Base-by-base conservation (phyloP, 1,140 invertebrate species). In the Aporrectodea caliginosa region DNA sequence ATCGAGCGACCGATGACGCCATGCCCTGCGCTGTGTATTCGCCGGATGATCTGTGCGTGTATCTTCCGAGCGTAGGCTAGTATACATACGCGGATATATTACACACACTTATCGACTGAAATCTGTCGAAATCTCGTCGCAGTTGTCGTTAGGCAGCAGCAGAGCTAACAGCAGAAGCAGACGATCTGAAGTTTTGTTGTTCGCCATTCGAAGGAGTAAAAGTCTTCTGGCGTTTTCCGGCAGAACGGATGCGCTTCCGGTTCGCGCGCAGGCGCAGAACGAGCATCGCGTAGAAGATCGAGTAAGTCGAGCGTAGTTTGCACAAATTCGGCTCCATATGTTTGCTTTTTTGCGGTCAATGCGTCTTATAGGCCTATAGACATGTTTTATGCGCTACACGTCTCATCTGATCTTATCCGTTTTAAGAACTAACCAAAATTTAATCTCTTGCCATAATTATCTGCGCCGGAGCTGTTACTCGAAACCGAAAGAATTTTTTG, bases 231-330 rank as follows among this genome's bases (percentile, higher is more conserved):
- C 16, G 31, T 1, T 34, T 34, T 31, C 32, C 35, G 0, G 43
- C 22, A 6, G 43, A 58, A 6, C 43, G 43, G 22, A 58, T 58
- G 6, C 43, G 43, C 43, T 33, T 31, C 29, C 32, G 69, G 33
- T 30, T 33, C 27, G 31, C 72, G 16, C 75, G 74, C 12, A 81
- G 77, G 22, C 78, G 71, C 1, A 74, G n/a, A n/a, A 81, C 30
- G 2, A 81, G 76, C 71, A 81, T 69, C 29, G 80, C 31, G 68
- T 81, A 81, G 16, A 81, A 35, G 22, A 79, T 33, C 1, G 58
- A 75, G 75, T 76, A 1, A 58, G 43, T 12, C 6, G 43, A 58
- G n/a, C n/a, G n/a, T n/a, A n/a, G n/a, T n/a, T 58, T 58, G 6
- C 43, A 58, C 22, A 58, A 58, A 12, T 58, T 58, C 6, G 6